Evolutionary conservation across 2,113 vertebrate species (phyloP).

Genomic region (Conger conger): DNA sequence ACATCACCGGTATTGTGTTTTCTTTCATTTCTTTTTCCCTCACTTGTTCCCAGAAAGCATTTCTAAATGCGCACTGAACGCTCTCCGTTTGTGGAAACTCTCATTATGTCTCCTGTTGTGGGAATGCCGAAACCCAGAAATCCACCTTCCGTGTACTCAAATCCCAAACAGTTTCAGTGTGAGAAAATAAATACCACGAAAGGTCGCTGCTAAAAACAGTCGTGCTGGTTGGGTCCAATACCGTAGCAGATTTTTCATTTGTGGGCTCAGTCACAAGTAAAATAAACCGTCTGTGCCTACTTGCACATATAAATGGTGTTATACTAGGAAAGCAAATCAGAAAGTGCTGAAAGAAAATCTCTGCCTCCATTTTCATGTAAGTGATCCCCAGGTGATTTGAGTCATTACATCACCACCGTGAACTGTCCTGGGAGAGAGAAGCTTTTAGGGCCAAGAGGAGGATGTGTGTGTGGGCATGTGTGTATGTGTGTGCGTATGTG

Average conservation of each 20-base stretch:
- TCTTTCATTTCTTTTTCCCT: not conserved
- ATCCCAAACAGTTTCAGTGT: slow-evolving; percentile 10
- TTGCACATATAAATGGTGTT: slow-evolving; percentile 34
- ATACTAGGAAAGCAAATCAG: slow-evolving; percentile 38
- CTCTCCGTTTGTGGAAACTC: not conserved
- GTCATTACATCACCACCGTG: slow-evolving; percentile 67
- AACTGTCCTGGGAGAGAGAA: slow-evolving; percentile 62
- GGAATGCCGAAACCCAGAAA: not conserved
- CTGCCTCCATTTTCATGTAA: slow-evolving; percentile 60
- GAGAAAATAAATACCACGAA: slow-evolving; percentile 35
- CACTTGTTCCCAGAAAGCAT: not conserved
- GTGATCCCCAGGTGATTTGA: slow-evolving; percentile 64
- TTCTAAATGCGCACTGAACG: not conserved
- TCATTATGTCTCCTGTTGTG: not conserved
- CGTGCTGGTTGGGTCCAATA: slow-evolving; percentile 20
- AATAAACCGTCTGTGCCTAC: slow-evolving; percentile 42
- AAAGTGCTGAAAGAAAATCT: slow-evolving; percentile 46
- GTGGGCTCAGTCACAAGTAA: slow-evolving; percentile 43
- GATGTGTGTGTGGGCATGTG: slow-evolving; percentile 50
- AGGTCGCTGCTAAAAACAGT: slow-evolving; percentile 16
- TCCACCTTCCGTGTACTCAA: slow-evolving; percentile 12
- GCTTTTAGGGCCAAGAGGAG: slow-evolving; percentile 63
- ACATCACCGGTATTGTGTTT: not conserved
- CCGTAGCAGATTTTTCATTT: slow-evolving; percentile 39
- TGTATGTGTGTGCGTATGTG: slow-evolving; percentile 7